Evolutionary conservation across 2,113 vertebrate genomes (phyloP), one percentile per base, ranked within the genome.

Genomic region (Aplodontia rufa): DNA sequence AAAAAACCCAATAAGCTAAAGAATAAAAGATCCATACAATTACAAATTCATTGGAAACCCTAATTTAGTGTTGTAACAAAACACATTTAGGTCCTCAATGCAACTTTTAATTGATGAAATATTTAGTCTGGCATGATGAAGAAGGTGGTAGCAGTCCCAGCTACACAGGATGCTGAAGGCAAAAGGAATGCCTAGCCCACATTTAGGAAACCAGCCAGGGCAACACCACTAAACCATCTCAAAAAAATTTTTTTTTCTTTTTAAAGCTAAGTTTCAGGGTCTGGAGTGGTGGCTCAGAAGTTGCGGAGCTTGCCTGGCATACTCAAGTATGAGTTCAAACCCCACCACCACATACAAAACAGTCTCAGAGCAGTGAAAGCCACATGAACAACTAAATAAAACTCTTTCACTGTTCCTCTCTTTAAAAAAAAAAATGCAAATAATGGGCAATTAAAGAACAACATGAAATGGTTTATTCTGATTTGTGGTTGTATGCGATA

Each of bases 21-120:
- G n/a, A n/a, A n/a, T n/a, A 89, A 93, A 96, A 83, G 24, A 80
- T 64, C 35, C 30, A 76, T 32, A 58, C 2, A 49, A 81, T 68
- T 74, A 93, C 14, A 87, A 93, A 82, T 3, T 55, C 12, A 40
- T 35, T 66, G 20, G 26, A 35, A 80, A 82, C 12, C 35, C 22
- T 37, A 71, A 88, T 68, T 86, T 37, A 66, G n/a, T 37, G 81
- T 6, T 71, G 3, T 64, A 93, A 30, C 62, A 90, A 93, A 97
- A 80, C 40, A 49, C 69, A 60, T 24, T 68, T 69, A 72, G 19
- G 28, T 17, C 12, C 40, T 87, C 42, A 87, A 51, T 81, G 45
- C 42, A 53, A 13, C 66, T 62, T 89, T 79, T 93, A 93, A 90
- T 93, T 87, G 51, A 78, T 78, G 76, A 87, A 91, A 12, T 71